Conservation (phyloP, 2,113 vertebrate species). For the Dissostichus mawsoni region DNA sequence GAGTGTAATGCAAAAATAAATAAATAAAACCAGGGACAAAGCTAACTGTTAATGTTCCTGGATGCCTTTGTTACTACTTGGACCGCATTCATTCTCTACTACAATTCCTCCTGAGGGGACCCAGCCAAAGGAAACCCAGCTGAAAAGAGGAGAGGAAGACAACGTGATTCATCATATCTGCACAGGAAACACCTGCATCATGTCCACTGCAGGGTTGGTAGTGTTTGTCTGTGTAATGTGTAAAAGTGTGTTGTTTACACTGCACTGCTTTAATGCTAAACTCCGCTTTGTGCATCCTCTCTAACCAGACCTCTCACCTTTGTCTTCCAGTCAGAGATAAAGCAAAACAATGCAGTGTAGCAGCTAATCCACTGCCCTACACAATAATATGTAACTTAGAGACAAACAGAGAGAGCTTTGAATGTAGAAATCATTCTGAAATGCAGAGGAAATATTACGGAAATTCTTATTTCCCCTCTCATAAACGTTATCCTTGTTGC, state of each 20-base stretch:
- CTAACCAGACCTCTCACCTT: slow-evolving; percentile 38
- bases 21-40: neutral
- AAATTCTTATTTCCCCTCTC: slow-evolving; percentile 35
- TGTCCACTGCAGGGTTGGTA: slow-evolving; percentile 22
- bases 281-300: slow-evolving; percentile 6
- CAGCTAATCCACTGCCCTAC: neutral
- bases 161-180: slow-evolving; percentile 67
- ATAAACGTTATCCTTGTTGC: neutral
- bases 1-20: neutral
- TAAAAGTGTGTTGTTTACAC: slow-evolving; percentile 17
- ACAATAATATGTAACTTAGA: neutral
- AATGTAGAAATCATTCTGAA: slow-evolving; percentile 10
- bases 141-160: slow-evolving; percentile 70
- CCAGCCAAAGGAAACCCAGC: slow-evolving; percentile 65
- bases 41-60: slow-evolving; percentile 10
- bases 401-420: neutral
- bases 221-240: slow-evolving; percentile 31
- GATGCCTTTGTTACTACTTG: slow-evolving; percentile 47
- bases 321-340: slow-evolving; percentile 21
- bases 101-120: slow-evolving; percentile 40
- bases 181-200: slow-evolving; percentile 77
- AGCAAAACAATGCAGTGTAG: slow-evolving; percentile 29
- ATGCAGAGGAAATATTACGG: neutral
- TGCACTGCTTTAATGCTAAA: slow-evolving; percentile 15
- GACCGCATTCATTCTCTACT: slow-evolving; percentile 11